Conservation (phyloP, 1,140 invertebrate species). For the Drosophila erecta region DNA sequence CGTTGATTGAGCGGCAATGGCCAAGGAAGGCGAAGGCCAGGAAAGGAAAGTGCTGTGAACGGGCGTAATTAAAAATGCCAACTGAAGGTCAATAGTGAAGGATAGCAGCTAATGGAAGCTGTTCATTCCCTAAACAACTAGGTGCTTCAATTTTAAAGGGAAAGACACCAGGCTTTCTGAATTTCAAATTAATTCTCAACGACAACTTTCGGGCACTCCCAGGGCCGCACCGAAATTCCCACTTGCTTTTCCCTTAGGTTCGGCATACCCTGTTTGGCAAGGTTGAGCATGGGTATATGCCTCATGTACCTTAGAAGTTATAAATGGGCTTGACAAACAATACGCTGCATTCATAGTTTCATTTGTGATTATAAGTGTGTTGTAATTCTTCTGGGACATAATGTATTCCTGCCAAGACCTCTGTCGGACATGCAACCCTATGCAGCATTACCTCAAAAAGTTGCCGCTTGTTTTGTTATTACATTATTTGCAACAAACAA, state of each 20-base stretch:
- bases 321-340: no score
- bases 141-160: conserved; percentile 13
- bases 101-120: conserved; percentile 58
- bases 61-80: conserved; percentile 60
- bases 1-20: conserved; percentile 57
- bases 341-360: no score
- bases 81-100: conserved; percentile 62
- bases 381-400: neutral
- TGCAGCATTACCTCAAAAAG: conserved; percentile 5
- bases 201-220: conserved; percentile 48
- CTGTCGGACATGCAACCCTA: neutral
- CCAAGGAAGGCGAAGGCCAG: conserved; percentile 13
- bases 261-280: conserved; percentile 10
- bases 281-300: no score
- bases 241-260: conserved; percentile 16
- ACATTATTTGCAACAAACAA: conserved; percentile 80
- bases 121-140: conserved; percentile 16
- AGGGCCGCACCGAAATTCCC: conserved; percentile 41
- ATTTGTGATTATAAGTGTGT: no score
- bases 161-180: conserved; percentile 39
- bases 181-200: conserved; percentile 71
- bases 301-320: no score
- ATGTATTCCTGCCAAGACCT: no score
- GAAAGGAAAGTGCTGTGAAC: conserved; percentile 25
- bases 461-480: conserved; percentile 45